phyloP scores from a whole-genome alignment of 2,797 vertebrate genomes.

The Microhierax caerulescens region DNA sequence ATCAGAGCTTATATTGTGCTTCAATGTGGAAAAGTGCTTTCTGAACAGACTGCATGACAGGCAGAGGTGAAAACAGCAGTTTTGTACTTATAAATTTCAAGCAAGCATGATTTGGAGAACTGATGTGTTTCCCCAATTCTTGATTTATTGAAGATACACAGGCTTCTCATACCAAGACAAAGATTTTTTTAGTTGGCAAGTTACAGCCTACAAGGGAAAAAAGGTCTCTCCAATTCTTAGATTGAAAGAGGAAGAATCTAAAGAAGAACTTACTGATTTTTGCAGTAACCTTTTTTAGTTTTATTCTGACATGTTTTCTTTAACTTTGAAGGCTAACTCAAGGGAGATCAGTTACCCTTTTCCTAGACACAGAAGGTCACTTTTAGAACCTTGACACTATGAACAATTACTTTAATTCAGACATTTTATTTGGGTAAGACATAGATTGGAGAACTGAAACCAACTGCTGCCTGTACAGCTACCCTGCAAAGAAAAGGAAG shows the following conservation, averaged over 20 bases:
- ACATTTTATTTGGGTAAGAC: background rate
- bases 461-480: background rate
- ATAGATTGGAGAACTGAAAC: background rate
- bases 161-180: background rate
- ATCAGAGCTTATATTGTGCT: background rate
- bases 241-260: background rate
- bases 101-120: background rate
- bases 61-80: background rate
- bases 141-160: background rate
- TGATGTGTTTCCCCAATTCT: background rate
- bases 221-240: background rate
- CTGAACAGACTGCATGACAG: background rate
- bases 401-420: background rate
- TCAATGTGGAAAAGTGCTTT: background rate
- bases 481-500: background rate
- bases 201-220: background rate
- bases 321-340: background rate
- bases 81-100: background rate
- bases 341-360: background rate
- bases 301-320: background rate
- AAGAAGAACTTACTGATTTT: background rate
- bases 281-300: background rate
- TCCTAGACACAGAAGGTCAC: background rate
- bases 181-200: background rate
- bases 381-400: background rate